A percentile compares a stretch with the other conserved stretches of the same genome.
Evolutionary conservation across 2,113 vertebrate genomes (phyloP).

Genomic region (Rhynchomys soricoides): DNA sequence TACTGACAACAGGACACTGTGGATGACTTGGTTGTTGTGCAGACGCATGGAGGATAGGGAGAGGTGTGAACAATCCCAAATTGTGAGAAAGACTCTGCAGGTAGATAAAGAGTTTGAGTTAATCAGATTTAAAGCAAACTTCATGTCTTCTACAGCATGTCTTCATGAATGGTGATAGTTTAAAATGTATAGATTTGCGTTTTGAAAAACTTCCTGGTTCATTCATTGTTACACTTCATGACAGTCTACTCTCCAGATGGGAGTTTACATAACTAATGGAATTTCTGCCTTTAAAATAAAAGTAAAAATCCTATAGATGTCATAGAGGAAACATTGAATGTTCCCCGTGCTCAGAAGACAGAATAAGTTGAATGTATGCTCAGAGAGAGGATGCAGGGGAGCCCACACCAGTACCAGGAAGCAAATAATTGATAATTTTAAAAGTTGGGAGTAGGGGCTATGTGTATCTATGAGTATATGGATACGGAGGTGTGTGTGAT

Average conservation of each 20-base stretch:
- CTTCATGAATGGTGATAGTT: not conserved
- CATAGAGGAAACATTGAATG: not conserved
- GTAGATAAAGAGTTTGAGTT: not conserved
- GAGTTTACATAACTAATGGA: not conserved
- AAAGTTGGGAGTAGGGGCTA: not conserved
- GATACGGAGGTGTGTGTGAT: not conserved
- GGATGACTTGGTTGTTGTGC: not conserved
- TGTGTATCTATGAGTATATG: not conserved
- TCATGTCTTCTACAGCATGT: not conserved
- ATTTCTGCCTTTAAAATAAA: not conserved
- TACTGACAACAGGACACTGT: not conserved
- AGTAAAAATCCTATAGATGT: not conserved
- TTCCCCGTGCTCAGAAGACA: not conserved
- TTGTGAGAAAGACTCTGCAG: not conserved
- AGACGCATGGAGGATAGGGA: not conserved
- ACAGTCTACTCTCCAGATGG: not conserved
- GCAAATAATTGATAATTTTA: not conserved
- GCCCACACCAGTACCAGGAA: not conserved
- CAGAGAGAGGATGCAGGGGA: not conserved
- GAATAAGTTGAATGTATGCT: not conserved
- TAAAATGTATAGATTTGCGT: not conserved
- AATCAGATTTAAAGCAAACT: not conserved
- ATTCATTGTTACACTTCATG: not conserved
- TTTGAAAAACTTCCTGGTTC: not conserved
- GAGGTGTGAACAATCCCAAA: fast-evolving